Evolutionary conservation across 2,888 invertebrate species (phyloP).

Genomic region (Sipha maydis): DNA sequence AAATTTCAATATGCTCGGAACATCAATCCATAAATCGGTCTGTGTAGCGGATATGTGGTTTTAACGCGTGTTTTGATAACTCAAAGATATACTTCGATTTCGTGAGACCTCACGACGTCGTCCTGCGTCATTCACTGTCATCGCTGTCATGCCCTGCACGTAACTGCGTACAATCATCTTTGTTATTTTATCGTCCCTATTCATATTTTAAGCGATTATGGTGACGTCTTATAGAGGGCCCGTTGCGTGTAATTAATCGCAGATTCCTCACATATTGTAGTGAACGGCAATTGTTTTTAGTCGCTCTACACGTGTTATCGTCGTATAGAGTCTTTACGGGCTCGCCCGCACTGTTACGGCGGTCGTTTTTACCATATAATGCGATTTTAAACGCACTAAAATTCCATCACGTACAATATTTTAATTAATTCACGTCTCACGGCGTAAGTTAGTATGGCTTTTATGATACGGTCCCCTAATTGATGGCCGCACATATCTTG

Average conservation of each 20-base stretch:
- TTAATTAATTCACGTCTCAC: conserved; percentile 59
- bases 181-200: background rate
- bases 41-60: too few species aligned
- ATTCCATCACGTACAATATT: conserved; percentile 54
- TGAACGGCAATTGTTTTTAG: conserved; percentile 52
- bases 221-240: background rate
- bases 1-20: too few species aligned
- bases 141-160: background rate
- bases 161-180: background rate
- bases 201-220: too few species aligned
- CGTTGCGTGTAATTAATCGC: conserved; percentile 39
- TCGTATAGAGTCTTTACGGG: conserved; percentile 19
- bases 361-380: conserved; percentile 51
- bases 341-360: background rate
- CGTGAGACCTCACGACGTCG: background rate
- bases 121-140: background rate
- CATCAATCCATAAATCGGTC: too few species aligned
- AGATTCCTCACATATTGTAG: conserved; percentile 42
- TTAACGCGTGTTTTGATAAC: background rate
- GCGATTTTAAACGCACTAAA: conserved; percentile 59
- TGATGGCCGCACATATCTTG: conserved; percentile 35
- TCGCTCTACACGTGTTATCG: conserved; percentile 44
- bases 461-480: conserved; percentile 44
- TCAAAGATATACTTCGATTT: background rate
- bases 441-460: conserved; percentile 32